Evolutionary conservation across 2,888 invertebrate genomes (phyloP).

Genomic region (Scaptomyza tumidula): DNA sequence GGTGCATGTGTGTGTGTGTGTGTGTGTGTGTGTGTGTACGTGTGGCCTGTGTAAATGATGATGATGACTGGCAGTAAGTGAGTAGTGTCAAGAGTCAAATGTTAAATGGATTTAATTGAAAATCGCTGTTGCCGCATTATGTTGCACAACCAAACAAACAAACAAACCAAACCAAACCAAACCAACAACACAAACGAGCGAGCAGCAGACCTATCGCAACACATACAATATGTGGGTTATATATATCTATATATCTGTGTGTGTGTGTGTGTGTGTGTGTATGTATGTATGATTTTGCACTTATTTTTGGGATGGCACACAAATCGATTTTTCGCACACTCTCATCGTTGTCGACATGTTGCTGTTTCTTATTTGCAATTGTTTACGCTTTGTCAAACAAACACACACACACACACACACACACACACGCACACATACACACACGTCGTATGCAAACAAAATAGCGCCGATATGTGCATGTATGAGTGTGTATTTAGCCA

Average conservation of each 20-base stretch:
- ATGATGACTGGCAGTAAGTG: conserved; percentile 26
- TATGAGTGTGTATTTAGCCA: conserved; percentile 32
- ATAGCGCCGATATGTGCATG: conserved; percentile 13
- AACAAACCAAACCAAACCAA: no score
- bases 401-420: conserved; percentile 41
- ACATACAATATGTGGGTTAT: conserved; percentile 44
- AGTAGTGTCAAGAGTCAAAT: conserved; percentile 62
- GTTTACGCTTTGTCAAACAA: conserved; percentile 76
- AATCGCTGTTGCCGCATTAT: conserved; percentile 65
- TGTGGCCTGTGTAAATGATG: conserved; percentile 14
- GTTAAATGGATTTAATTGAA: conserved; percentile 71
- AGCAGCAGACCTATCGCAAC: conserved; percentile 49
- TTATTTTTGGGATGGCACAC: conserved; percentile 74
- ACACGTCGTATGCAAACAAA: conserved; percentile 29
- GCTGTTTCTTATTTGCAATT: conserved; percentile 70
- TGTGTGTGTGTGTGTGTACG: conserved; percentile 10
- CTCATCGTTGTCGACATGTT: conserved; percentile 57
- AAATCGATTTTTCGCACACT: conserved; percentile 78
- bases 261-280: conserved; percentile 16
- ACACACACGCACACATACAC: conserved; percentile 43
- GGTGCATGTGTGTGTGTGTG: conserved; percentile 7
- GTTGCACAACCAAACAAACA: conserved; percentile 64
- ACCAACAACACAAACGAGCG: neutral
- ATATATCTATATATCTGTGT: neutral
- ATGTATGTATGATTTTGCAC: conserved; percentile 42